Percentiles rank a stretch among this genome's conserved stretches.
Evolutionary conservation across 2,113 vertebrate genomes (phyloP).

Genomic region (Cololabis saira): DNA sequence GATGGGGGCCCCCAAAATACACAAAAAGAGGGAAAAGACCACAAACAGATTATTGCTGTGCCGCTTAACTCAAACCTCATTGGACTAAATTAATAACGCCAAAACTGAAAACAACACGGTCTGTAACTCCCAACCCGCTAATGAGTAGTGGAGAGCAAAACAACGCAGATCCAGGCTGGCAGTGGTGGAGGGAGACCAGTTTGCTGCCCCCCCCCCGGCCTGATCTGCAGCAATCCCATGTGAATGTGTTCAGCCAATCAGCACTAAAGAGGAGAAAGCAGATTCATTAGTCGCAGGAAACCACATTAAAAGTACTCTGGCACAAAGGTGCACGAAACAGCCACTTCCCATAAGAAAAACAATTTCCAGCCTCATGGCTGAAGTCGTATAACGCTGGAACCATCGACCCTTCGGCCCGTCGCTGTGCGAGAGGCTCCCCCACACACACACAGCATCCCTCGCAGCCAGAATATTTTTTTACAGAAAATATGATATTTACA

Average conservation of each 20-base stretch:
- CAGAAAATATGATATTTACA: conserved; percentile 5
- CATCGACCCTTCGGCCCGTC: neutral
- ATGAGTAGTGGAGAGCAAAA: neutral
- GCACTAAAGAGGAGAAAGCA: conserved; percentile 1
- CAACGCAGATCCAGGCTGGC: neutral
- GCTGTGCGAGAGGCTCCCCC: neutral
- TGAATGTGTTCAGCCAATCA: conserved; percentile 1
- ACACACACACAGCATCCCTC: conserved; percentile 7
- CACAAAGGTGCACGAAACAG: neutral
- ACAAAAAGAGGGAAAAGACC: neutral
- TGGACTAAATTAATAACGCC: neutral
- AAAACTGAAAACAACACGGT: neutral
- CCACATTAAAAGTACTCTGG: conserved; percentile 1
- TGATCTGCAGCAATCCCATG: neutral
- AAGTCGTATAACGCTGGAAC: conserved; percentile 1
- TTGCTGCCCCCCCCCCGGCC: neutral
- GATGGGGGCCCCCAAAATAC: neutral
- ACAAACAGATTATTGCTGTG: neutral
- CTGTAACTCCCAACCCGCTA: neutral
- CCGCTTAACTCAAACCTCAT: neutral
- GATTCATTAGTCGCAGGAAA: neutral
- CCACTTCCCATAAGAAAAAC: conserved; percentile 1
- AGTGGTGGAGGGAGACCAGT: neutral
- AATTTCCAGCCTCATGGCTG: neutral
- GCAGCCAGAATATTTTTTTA: neutral